These are phyloP conservation scores for Kryptolebias marmoratus DNA, from an alignment of 2,113 vertebrate species.

Conservation along the genomic window DNA sequence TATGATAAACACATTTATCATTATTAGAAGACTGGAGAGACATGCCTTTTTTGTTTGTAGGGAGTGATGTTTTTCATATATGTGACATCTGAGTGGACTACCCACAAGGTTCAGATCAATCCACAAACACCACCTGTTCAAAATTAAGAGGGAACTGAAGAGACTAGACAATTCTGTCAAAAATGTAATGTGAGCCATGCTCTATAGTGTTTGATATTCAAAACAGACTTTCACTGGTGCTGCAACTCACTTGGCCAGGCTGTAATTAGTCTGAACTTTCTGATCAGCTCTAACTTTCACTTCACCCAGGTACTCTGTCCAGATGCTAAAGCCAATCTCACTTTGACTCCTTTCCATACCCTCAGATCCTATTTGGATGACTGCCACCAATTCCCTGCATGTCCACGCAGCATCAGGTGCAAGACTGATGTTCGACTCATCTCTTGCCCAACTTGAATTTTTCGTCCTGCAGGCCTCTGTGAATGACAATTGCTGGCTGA, in stretches of 20 bases:
- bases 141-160: neutral
- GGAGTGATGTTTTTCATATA: neutral
- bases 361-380: slow-evolving; percentile 65
- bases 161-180: neutral
- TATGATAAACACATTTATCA: too few relatives aligned
- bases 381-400: slow-evolving; percentile 59
- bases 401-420: slow-evolving; percentile 72
- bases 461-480: slow-evolving; percentile 51
- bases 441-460: slow-evolving; percentile 67
- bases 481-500: slow-evolving; percentile 54
- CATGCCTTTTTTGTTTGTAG: too few relatives aligned
- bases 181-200: slow-evolving; percentile 19
- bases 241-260: slow-evolving; percentile 18
- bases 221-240: slow-evolving; percentile 35
- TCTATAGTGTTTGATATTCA: slow-evolving; percentile 29
- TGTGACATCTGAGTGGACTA: neutral
- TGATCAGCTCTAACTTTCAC: slow-evolving; percentile 65
- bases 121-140: neutral
- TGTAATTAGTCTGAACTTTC: slow-evolving; percentile 63
- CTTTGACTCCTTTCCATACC: slow-evolving; percentile 37
- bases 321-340: slow-evolving; percentile 53
- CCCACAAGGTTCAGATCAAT: slow-evolving; percentile 8
- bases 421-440: slow-evolving; percentile 66
- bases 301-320: slow-evolving; percentile 50
- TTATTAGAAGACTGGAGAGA: too few relatives aligned